Base-by-base conservation (phyloP, 2,113 vertebrate genomes). In the Triplophysa rosa region DNA sequence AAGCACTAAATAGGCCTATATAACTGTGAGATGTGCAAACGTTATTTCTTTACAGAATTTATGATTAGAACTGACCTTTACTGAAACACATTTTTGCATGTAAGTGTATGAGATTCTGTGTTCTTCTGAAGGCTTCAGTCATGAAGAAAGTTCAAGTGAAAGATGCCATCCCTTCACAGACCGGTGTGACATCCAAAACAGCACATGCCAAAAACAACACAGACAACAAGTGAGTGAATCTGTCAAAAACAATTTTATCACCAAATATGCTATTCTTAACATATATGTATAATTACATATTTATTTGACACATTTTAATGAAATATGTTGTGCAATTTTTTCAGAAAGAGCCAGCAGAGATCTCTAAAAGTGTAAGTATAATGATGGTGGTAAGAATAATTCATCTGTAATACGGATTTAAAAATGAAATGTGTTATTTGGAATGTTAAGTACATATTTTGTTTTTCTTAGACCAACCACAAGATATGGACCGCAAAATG, bases 401-500 rank as follows among this genome's bases (percentile, higher is more conserved):
- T 11, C 4, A n/a, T 56, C 54, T 56, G 16, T 11, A 9, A 6
- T 12, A 59, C 33, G 2, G 24, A 33, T 6, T 58, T 63, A n/a
- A 54, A 42, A 67, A 54, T 54, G 49, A 54, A 17, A 6, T 37
- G 3, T 37, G 33, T 7, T 0, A 7, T 56, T n/a, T 16, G 5
- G n/a, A 56, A 56, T 56, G 17, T 10, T 7, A 54, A 56, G 21
- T 58, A 19, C 33, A 26, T 74, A 61, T 13, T 59, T 54, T 16
- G 67, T 9, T 75, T 68, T 77, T 24, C 16, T 5, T 9, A 91
- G 90, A 4, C 8, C 86, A 0, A 84, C 85, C 14, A 86, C 82
- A 16, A 89, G 90, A 80, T 87, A 88, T 37, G 91, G 89, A 1
- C 86, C 87, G 29, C 89, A 91, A 63, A 83, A 85, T 23, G 91